Evolutionary conservation across 2,888 invertebrate species (phyloP), one percentile per base, ranked within the genome.

Genomic region (Leptura quadrifasciata): DNA sequence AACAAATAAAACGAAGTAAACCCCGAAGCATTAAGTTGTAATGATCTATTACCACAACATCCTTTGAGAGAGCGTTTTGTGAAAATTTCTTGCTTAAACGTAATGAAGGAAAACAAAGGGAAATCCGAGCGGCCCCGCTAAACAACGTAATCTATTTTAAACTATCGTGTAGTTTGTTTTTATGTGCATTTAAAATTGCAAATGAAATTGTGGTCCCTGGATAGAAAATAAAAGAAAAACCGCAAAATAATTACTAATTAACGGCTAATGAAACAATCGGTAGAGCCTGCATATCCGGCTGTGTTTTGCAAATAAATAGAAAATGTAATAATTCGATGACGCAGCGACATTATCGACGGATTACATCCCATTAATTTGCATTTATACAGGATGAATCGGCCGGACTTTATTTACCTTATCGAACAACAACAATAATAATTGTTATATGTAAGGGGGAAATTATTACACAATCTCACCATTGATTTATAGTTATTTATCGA

Each of bases 1-100:
- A 61, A 27, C 61, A 55, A 74, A 78, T 67, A 72, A 74, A 76
- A 74, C 64, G 72, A 74, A 67, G 75, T 65, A 65, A 75, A 72
- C 75, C 57, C 64, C 60, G 71, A 31, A 70, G 75, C 76, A 74
- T 79, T 75, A 76, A 72, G 70, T 73, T 75, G 74, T 78, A 79
- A 79, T 75, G 76, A 79, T 77, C 79, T 79, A 76, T 76, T 74
- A 77, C 68, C 64, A 69, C 68, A 52, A 74, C 65, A 72, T 77
- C 72, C 76, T 77, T 79, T 79, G 77, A 69, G 74, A 68, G 64
- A 35, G 72, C 63, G 75, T 72, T 76, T 74, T 76, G 75, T 76
- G 73, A 65, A 76, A 74, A 74, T 64, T 74, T 69, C 78, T 72
- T 72, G 74, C 74, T 74, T 74, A 72, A 78, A 74, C 74, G 70